Evolutionary conservation across 2,888 invertebrate species (phyloP), one percentile per base, ranked within the genome.

Genomic region (Habrosyne pyritoides): DNA sequence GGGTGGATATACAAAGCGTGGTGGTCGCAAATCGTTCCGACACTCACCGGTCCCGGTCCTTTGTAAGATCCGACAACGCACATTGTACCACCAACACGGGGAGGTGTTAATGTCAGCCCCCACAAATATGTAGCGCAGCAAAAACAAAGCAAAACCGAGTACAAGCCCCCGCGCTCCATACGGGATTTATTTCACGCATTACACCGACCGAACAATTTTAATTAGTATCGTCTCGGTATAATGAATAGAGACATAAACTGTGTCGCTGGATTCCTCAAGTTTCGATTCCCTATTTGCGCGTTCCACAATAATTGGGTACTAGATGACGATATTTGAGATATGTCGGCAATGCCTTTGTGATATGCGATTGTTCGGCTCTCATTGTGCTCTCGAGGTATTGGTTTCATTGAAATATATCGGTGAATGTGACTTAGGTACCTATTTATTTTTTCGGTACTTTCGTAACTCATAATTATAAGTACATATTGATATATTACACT

Each of bases 231-330:
- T 66, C 65, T 69, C 70, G 67, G 73, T 83, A 80, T 83, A 84
- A 87, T 86, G 84, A 85, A 87, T 87, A 86, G 80, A 87, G 87
- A 86, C 84, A 86, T 86, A 85, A 84, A 79, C 64, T 66, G 67
- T 69, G 74, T 68, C 53, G 62, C 60, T 54, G 73, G 69, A 83
- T 86, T 81, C 84, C 70, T 12, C 21, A 54, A 62, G 69, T 65
- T 73, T 69, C 70, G 78, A 74, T 75, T 74, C 72, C 69, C 77
- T 74, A 84, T 81, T 79, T 72, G 73, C 67, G 81, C 80, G 81
- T 80, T 74, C 82, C 72, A 63, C 73, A 73, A 81, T 87, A 87
- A 87, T 87, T 87, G 86, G 87, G 59, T 78, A 83, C 85, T 73
- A 84, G 84, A 80, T 81, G 84, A 85, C 66, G 78, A 79, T 79